Base-by-base conservation (phyloP, 2,888 invertebrate species). In the Panzeria rudis region DNA sequence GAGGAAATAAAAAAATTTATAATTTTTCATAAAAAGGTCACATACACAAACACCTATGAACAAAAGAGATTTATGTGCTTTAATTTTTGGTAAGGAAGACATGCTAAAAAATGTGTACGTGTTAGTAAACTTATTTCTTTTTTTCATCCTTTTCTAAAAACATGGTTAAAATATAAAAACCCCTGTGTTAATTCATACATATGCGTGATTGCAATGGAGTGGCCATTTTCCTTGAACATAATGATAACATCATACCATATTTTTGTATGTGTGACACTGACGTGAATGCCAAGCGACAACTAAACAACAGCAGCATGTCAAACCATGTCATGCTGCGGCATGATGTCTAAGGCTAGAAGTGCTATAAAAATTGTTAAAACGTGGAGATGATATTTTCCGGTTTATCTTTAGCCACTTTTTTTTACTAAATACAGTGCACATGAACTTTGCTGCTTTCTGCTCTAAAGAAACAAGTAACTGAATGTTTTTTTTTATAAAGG, bases 271-370 rank as follows among this genome's bases (percentile, higher is more conserved):
- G 62, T 73, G 72, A 69, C 73, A 81, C 38, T 73, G 81, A 81
- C 47, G 41, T 78, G 38, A 77, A 54, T 47, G 62, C 62, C 56
- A 77, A 73, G 84, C 77, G 62, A 68, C 80, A 77, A 50, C 61
- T 62, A 56, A 56, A 69, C 47, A 79, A 79, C 17, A 56, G 59
- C 69, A 69, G 35, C 50, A 71, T 54, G 52, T 62, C 50, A 68
- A 61, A 62, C 17, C 29, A 59, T 69, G 47, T 68, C 35, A 69
- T 17, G 29, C 13, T n/a, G 35, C 35, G 20, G 20, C 54, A 15
- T 64, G 62, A 64, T 7, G 20, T 75, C 13, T 32, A 32, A 47
- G 15, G 11, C n/a, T 62, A n/a, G 25, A 13, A 35, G 47, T 38
- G 29, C 4, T 20, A 25, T 13, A 54, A 72, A 50, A 50, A 52